phyloP scores from a whole-genome alignment of 2,888 invertebrate species.

The Trissoscelio sp. region DNA sequence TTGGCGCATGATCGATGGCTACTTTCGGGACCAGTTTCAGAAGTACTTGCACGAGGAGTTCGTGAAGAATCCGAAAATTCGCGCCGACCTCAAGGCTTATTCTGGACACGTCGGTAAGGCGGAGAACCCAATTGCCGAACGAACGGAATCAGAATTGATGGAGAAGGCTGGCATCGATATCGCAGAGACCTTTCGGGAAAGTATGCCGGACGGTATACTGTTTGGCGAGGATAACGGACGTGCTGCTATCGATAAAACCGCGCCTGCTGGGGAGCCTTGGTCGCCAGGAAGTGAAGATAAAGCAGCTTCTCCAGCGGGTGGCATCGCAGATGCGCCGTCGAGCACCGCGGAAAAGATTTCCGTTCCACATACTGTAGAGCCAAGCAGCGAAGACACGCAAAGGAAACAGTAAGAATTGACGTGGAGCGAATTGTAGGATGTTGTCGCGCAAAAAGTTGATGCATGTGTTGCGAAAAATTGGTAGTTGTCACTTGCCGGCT shows the following conservation, averaged over 20 bases:
- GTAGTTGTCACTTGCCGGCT: slow-evolving; percentile 19
- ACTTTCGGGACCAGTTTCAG: slow-evolving; percentile 89
- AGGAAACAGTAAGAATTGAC: slow-evolving; percentile 52
- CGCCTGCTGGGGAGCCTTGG: neutral
- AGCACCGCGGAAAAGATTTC: slow-evolving; percentile 21
- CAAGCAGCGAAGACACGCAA: slow-evolving; percentile 26
- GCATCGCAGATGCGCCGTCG: no score
- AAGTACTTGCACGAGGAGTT: slow-evolving; percentile 85
- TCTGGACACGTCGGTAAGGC: slow-evolving; percentile 61
- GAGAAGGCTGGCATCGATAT: slow-evolving; percentile 49
- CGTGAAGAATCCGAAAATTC: slow-evolving; percentile 79
- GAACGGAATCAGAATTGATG: slow-evolving; percentile 8
- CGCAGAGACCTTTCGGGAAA: slow-evolving; percentile 47
- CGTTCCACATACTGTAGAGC: slow-evolving; percentile 22
- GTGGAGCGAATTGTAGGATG: slow-evolving; percentile 22
- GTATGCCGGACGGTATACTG: slow-evolving; percentile 17
- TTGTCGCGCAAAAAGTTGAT: slow-evolving; percentile 26
- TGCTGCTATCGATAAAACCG: slow-evolving; percentile 64
- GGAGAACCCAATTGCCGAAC: slow-evolving; percentile 52
- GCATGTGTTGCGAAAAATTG: slow-evolving; percentile 27
- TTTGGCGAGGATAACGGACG: slow-evolving; percentile 9
- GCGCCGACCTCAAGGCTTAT: slow-evolving; percentile 72
- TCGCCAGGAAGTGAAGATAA: neutral
- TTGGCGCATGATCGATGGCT: slow-evolving; percentile 89
- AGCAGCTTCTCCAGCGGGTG: neutral